These are phyloP conservation scores for Empis stercorea DNA, from an alignment of 2,888 invertebrate species.

Conservation along the genomic window DNA sequence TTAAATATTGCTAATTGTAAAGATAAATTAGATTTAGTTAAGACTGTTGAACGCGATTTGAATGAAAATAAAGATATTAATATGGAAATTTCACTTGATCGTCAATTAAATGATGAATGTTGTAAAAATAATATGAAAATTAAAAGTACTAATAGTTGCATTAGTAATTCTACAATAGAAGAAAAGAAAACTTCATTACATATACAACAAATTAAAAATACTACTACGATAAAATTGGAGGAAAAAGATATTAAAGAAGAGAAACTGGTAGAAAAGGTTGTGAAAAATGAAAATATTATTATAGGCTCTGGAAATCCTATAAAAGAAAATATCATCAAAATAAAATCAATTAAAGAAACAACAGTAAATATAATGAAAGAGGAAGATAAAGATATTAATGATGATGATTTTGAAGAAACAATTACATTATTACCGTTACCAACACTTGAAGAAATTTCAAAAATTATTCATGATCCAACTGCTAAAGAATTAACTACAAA, in stretches of 20 bases:
- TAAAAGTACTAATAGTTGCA: not conserved
- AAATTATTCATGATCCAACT: too few relatives aligned
- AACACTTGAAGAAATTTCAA: too few relatives aligned
- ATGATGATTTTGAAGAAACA: too few relatives aligned
- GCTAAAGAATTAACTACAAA: too few relatives aligned
- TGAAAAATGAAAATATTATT: not conserved
- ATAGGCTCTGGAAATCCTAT: not conserved
- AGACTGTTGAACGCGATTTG: slow-evolving; percentile 8
- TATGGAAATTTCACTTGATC: slow-evolving; percentile 11
- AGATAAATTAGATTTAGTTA: not conserved
- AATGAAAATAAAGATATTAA: slow-evolving; percentile 14
- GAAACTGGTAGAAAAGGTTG: not conserved
- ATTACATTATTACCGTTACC: too few relatives aligned
- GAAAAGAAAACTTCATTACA: not conserved
- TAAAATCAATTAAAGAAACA: slow-evolving; percentile 2
- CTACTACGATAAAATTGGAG: not conserved
- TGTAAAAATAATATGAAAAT: slow-evolving; percentile 11
- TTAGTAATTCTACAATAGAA: too few relatives aligned
- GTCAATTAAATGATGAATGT: slow-evolving; percentile 11
- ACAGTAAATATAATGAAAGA: slow-evolving; percentile 3
- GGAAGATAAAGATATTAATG: slow-evolving; percentile 4
- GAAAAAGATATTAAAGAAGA: not conserved
- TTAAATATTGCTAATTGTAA: slow-evolving; percentile 11
- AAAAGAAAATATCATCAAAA: slow-evolving; percentile 1
- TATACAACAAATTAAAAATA: not conserved